Conservation (phyloP, 2,113 vertebrate species). For the Psophia crepitans region DNA sequence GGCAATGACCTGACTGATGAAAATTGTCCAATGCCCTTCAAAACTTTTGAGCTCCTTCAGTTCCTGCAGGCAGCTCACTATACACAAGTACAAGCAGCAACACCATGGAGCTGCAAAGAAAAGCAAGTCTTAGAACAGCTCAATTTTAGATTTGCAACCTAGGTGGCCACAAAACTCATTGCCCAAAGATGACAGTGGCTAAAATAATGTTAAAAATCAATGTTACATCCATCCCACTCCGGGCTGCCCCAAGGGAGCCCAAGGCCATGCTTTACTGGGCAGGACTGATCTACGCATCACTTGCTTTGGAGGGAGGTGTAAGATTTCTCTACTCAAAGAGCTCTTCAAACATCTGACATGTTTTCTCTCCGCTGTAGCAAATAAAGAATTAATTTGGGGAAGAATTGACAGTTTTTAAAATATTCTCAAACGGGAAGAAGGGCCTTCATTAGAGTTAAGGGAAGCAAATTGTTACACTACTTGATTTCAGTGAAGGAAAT, state of each 20-base stretch:
- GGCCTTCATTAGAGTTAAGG: neutral
- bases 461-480: neutral
- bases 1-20: neutral
- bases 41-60: neutral
- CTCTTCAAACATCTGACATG: neutral
- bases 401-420: neutral
- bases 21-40: neutral
- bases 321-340: neutral
- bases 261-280: neutral
- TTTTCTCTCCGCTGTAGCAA: neutral
- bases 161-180: neutral
- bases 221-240: neutral
- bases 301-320: neutral
- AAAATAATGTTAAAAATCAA: neutral
- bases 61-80: neutral
- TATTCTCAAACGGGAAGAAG: neutral
- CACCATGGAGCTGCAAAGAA: neutral
- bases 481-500: neutral
- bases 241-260: neutral
- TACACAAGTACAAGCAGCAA: neutral
- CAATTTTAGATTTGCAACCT: neutral
- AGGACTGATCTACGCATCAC: neutral
- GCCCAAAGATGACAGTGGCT: fast-evolving
- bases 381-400: neutral
- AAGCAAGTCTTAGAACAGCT: neutral